These are phyloP conservation scores for Hyles euphorbiae DNA, from an alignment of 1,140 invertebrate genomes.

Conservation along the genomic window DNA sequence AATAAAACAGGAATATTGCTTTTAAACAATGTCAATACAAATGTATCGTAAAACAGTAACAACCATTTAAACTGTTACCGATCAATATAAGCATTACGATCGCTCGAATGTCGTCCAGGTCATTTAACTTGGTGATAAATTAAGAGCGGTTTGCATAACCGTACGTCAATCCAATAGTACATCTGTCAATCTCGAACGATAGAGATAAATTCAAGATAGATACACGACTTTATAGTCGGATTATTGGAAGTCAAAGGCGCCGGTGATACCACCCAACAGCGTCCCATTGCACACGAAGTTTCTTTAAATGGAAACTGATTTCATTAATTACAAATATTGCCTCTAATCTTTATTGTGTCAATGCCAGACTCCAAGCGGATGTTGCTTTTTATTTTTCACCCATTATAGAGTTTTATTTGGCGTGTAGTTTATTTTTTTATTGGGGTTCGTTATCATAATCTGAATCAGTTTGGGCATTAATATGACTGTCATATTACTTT, in stretches of 20 bases:
- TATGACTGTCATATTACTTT: slow-evolving; percentile 50
- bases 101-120: slow-evolving; percentile 26
- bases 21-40: slow-evolving; percentile 55
- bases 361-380: slow-evolving; percentile 26
- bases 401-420: slow-evolving; percentile 31
- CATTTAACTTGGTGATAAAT: slow-evolving; percentile 49
- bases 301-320: slow-evolving; percentile 43
- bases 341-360: slow-evolving; percentile 55
- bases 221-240: slow-evolving; percentile 27
- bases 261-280: slow-evolving; percentile 38
- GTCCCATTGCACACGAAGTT: slow-evolving; percentile 29
- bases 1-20: slow-evolving; percentile 48
- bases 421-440: slow-evolving; percentile 34
- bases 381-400: slow-evolving; percentile 25
- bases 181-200: slow-evolving; percentile 31
- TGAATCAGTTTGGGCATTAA: slow-evolving; percentile 49
- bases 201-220: slow-evolving; percentile 39
- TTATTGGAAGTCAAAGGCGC: slow-evolving; percentile 41
- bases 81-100: slow-evolving; percentile 43
- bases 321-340: slow-evolving; percentile 56
- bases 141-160: slow-evolving; percentile 36
- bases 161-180: slow-evolving; percentile 27
- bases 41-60: slow-evolving; percentile 50
- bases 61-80: slow-evolving; percentile 44
- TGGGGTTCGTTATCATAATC: slow-evolving; percentile 48